These are phyloP conservation scores for Eupeodes latifasciatus DNA, from an alignment of 2,888 invertebrate genomes.

Conservation along the genomic window DNA sequence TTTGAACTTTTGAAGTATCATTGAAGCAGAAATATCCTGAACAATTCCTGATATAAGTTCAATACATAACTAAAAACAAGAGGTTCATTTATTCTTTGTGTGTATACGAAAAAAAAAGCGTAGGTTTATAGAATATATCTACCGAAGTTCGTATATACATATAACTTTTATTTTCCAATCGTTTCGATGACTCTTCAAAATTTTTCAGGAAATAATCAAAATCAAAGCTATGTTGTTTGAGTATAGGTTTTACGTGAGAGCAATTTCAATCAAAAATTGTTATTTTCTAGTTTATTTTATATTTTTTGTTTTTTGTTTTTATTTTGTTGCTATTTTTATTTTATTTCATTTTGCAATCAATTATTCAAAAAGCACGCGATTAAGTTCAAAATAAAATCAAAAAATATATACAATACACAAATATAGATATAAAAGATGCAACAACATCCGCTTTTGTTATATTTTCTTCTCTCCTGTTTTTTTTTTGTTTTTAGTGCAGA, in stretches of 20 bases:
- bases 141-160: not conserved
- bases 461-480: not conserved
- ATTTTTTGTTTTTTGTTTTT: too few species aligned
- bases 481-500: not conserved
- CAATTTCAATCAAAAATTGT: slow-evolving; percentile 28
- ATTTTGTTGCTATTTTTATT: too few species aligned
- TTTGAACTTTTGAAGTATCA: slow-evolving; percentile 18
- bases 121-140: not conserved
- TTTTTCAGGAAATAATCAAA: slow-evolving; percentile 26
- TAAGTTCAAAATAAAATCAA: slow-evolving; percentile 15
- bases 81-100: not conserved
- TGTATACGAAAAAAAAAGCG: not conserved
- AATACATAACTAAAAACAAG: not conserved
- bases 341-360: slow-evolving; percentile 7
- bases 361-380: slow-evolving; percentile 13
- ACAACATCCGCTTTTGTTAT: slow-evolving; percentile 24
- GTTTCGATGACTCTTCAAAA: slow-evolving; percentile 23
- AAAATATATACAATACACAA: not conserved
- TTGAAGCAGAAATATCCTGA: slow-evolving; percentile 13
- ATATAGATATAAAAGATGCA: not conserved
- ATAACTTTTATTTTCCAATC: slow-evolving; percentile 8
- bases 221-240: not conserved
- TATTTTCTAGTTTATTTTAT: slow-evolving; percentile 16
- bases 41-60: not conserved
- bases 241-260: not conserved